Conservation (phyloP, 2,113 vertebrate genomes). For the Scopus umbretta region DNA sequence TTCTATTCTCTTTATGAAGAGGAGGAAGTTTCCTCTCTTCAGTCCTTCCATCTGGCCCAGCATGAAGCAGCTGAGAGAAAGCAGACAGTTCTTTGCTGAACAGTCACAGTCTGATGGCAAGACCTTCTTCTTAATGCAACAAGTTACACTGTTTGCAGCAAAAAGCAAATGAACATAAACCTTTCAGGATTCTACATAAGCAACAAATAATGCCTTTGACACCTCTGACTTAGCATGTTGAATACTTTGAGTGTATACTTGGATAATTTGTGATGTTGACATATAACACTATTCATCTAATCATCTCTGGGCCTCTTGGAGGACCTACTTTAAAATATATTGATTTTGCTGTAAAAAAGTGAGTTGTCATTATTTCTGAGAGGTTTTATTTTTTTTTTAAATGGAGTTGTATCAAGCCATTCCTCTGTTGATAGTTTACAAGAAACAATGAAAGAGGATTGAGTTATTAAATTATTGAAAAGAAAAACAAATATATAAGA, state of each 20-base stretch:
- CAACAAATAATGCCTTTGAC: neutral
- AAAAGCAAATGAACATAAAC: neutral
- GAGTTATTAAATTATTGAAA: neutral
- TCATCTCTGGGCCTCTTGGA: neutral
- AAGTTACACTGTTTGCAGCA: neutral
- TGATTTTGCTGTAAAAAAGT: neutral
- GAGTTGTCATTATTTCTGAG: neutral
- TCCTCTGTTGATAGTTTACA: neutral
- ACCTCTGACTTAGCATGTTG: neutral
- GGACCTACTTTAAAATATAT: neutral
- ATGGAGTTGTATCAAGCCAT: neutral
- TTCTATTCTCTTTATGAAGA: neutral
- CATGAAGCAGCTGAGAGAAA: neutral
- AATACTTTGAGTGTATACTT: neutral
- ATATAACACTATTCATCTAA: neutral
- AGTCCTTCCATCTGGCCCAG: neutral
- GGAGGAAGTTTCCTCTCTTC: neutral
- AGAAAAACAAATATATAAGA: neutral
- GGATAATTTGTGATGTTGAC: neutral
- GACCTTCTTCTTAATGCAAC: fast-evolving
- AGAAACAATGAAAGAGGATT: neutral
- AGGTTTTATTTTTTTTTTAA: neutral
- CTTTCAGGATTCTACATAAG: neutral
- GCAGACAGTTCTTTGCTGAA: neutral
- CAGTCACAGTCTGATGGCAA: neutral